A percentile compares a stretch with the other conserved stretches of the same genome.
Evolutionary conservation across 2,888 invertebrate genomes (phyloP).

Genomic region (Hermaeophaga mercurialis): DNA sequence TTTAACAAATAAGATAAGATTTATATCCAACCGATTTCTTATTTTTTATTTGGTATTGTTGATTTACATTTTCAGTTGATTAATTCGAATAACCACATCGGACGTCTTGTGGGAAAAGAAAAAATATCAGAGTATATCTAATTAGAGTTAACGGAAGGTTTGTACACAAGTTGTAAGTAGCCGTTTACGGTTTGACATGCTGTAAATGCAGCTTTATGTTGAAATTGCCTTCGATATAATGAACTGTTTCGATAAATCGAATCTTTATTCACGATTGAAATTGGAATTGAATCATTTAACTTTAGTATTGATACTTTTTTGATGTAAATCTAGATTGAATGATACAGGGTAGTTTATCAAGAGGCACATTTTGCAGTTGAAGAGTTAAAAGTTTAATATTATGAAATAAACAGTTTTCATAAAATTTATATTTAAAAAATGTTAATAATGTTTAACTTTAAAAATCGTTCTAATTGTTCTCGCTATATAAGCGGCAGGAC

Average conservation of each 20-base stretch:
- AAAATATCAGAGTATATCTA: constrained; percentile 13
- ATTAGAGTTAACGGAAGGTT: constrained; percentile 12
- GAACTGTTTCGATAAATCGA: constrained; percentile 14
- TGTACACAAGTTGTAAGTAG: background rate
- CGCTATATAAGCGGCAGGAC: no score
- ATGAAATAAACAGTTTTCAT: no score
- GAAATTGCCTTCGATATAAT: background rate
- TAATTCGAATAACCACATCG: constrained; percentile 16
- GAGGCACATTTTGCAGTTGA: no score
- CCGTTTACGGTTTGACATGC: constrained; percentile 6
- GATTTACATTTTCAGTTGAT: constrained; percentile 6
- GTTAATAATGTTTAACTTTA: no score
- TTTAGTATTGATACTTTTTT: no score
- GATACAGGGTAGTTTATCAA: no score
- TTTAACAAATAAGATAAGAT: no score
- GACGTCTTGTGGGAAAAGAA: constrained; percentile 20
- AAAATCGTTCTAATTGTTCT: no score
- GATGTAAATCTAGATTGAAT: no score
- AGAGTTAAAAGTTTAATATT: no score
- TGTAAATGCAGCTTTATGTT: constrained; percentile 1
- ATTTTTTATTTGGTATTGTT: background rate
- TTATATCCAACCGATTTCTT: no score
- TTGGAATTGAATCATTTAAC: constrained; percentile 11
- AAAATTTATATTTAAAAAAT: no score
- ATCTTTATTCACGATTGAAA: constrained; percentile 14